phyloP scores from a whole-genome alignment of 2,888 invertebrate genomes.

The Parnassius apollo region DNA sequence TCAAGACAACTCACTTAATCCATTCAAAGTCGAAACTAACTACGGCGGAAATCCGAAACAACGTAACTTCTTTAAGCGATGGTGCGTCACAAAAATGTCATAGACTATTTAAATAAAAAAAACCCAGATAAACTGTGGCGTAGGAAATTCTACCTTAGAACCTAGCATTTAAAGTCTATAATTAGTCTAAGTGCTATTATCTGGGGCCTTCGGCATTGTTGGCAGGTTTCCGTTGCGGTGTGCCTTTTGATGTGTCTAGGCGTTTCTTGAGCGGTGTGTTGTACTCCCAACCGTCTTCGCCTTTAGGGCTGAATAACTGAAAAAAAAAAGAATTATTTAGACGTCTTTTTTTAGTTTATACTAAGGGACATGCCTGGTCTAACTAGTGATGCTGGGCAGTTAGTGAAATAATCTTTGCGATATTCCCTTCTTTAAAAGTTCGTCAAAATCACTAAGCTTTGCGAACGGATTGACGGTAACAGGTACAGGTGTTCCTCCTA shows the following conservation, averaged over 20 bases:
- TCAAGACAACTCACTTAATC: background rate
- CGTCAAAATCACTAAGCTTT: too few relatives aligned
- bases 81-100: constrained; percentile 38
- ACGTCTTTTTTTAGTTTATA: too few relatives aligned
- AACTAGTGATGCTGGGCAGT: too few relatives aligned
- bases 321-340: constrained; percentile 30
- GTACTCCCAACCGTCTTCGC: constrained; percentile 83
- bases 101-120: constrained; percentile 38
- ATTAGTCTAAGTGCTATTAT: constrained; percentile 46
- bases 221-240: constrained; percentile 50
- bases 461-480: too few relatives aligned
- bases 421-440: too few relatives aligned
- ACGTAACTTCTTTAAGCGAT: constrained; percentile 28
- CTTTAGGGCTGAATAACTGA: constrained; percentile 86
- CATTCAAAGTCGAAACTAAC: constrained; percentile 13
- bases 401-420: too few relatives aligned
- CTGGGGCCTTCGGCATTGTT: constrained; percentile 56
- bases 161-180: constrained; percentile 34
- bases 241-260: constrained; percentile 36
- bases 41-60: constrained; percentile 9
- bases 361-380: too few relatives aligned
- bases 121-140: constrained; percentile 37
- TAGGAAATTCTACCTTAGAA: constrained; percentile 51
- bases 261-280: constrained; percentile 75
- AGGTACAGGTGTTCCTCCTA: constrained; percentile 86